phyloP scores from a whole-genome alignment of 2,797 vertebrate genomes.

The Phataginus tetradactyla region DNA sequence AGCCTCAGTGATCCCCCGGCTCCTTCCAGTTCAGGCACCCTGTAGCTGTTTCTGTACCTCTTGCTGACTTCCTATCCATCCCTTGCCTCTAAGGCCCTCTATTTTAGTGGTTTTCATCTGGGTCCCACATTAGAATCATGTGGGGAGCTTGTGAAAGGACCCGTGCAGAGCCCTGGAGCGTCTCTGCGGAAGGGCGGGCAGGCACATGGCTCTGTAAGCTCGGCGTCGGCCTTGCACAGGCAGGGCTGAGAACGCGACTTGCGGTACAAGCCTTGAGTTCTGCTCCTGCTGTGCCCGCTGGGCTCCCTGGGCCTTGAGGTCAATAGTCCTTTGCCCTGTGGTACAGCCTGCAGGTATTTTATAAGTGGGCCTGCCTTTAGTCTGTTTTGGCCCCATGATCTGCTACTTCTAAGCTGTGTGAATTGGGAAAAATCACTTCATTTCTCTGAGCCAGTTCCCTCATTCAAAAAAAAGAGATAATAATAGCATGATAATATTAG shows the following conservation, averaged over 20 bases:
- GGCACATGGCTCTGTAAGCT: not conserved
- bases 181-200: not conserved
- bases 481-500: not conserved
- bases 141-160: not conserved
- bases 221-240: not conserved
- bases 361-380: not conserved
- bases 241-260: not conserved
- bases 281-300: too few species aligned
- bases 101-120: not conserved
- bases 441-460: conserved; percentile 6
- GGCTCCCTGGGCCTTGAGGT: not conserved
- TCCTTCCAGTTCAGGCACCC: not conserved
- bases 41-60: not conserved
- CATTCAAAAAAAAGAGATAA: not conserved
- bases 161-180: not conserved
- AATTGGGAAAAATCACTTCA: not conserved
- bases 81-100: not conserved
- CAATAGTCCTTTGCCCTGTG: not conserved
- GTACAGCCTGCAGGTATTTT: not conserved
- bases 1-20: not conserved
- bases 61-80: not conserved
- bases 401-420: not conserved
- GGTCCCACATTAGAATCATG: not conserved
- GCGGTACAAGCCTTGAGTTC: not conserved
- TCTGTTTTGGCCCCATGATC: not conserved